Evolutionary conservation across 2,113 vertebrate species (phyloP).

Genomic region (Notechis scutatus): DNA sequence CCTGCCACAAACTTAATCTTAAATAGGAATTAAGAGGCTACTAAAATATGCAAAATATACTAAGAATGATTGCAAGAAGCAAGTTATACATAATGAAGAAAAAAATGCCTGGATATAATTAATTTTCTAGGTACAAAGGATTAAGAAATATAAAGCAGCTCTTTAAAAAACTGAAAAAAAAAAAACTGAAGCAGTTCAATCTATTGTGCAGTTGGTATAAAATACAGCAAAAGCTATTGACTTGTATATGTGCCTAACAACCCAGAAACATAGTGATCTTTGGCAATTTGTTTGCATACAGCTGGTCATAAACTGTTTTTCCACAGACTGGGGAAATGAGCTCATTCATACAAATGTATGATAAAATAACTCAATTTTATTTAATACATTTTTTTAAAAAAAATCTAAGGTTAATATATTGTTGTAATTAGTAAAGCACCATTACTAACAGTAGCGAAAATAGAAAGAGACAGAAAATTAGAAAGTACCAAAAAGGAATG

Average conservation of each 20-base stretch:
- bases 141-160: not conserved
- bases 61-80: constrained; percentile 24
- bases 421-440: not conserved
- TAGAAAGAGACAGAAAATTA: not conserved
- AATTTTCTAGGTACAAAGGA: not conserved
- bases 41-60: constrained; percentile 23
- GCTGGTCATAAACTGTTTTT: not conserved
- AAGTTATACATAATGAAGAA: not conserved
- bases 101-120: not conserved
- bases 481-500: not conserved
- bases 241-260: not conserved
- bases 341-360: not conserved
- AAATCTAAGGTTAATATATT: not conserved
- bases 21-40: constrained; percentile 35
- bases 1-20: constrained; percentile 48
- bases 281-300: not conserved
- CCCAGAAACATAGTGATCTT: not conserved
- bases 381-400: not conserved
- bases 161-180: not conserved
- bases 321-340: not conserved
- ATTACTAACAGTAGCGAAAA: not conserved
- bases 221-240: not conserved
- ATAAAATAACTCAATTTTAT: not conserved
- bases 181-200: not conserved
- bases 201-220: not conserved